Conservation (phyloP, 2,888 invertebrate species). For the Melinaea marsaeus region DNA sequence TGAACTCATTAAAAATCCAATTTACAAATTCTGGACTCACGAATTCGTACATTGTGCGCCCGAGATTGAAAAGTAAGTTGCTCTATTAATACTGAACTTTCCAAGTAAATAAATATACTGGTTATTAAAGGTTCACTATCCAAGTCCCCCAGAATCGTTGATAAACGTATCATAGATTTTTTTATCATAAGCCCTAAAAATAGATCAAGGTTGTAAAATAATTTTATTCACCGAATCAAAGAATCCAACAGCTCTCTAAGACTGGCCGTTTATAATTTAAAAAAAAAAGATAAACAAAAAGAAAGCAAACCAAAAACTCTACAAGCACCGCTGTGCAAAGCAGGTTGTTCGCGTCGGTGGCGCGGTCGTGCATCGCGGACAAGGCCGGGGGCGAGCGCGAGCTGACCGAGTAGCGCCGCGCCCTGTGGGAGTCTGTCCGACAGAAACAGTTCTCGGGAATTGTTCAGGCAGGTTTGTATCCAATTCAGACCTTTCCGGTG, state of each 20-base stretch:
- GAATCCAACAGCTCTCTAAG: no score
- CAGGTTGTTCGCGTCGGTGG: slow-evolving; percentile 97
- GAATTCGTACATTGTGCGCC: slow-evolving; percentile 99
- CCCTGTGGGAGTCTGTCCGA: slow-evolving; percentile 67
- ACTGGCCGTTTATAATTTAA: neutral
- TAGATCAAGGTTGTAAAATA: no score
- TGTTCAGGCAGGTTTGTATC: slow-evolving; percentile 52
- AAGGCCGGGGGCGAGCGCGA: slow-evolving; percentile 85
- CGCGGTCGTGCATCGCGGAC: slow-evolving; percentile 95
- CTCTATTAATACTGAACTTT: slow-evolving; percentile 5
- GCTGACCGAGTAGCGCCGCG: slow-evolving; percentile 80
- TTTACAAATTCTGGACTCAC: slow-evolving; percentile 99
- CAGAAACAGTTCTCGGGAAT: slow-evolving; percentile 52
- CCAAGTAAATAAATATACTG: no score
- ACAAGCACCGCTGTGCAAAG: slow-evolving; percentile 6
- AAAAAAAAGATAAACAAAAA: neutral
- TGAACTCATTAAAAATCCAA: slow-evolving; percentile 98
- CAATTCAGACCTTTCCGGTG: no score
- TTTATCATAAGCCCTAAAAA: no score
- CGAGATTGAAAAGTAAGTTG: slow-evolving; percentile 97
- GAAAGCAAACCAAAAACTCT: slow-evolving; percentile 5
- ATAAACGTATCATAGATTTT: no score
- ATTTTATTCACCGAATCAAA: no score
- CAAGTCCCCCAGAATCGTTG: no score
- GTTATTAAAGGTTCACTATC: no score